Evolutionary conservation across 2,888 invertebrate species (phyloP), one percentile per base, ranked within the genome.

Genomic region (Cerastis rubricosa): DNA sequence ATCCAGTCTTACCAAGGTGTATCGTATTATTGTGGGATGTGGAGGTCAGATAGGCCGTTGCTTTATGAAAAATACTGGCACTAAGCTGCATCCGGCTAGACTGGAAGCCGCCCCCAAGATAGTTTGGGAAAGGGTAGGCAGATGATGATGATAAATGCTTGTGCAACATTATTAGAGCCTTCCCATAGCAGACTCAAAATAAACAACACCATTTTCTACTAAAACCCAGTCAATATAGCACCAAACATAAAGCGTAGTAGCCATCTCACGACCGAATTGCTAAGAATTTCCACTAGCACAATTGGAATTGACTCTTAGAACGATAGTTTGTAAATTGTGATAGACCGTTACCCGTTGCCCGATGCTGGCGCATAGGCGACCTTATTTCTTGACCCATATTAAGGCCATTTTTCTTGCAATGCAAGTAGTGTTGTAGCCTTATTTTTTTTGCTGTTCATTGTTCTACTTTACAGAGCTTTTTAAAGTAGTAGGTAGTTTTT

Each of bases 331-430:
- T 71, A 81, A 85, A 83, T 73, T 70, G 77, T 73, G n/a, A 85
- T 71, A 69, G 73, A 83, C 79, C 35, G 43, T 63, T 70, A 54
- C 57, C 40, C 67, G 70, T 54, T 82, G 63, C 78, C 59, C 70
- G 70, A 54, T 71, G 63, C 63, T 47, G 43, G 65, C 47, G 35
- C 49, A 67, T 45, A 54, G 22, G 49, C 64, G 86, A 85, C 84
- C 86, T 65, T 83, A 78, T 83, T 83, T 74, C 86, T 78, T 63
- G 79, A 83, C 83, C 83, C 61, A 78, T 69, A 74, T 81, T 71
- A 68, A 63, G 29, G 25, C 40, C 59, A 78, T 83, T 83, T 83
- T 85, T 85, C 76, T 78, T 78, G 25, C 49, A 57, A 68, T 69
- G 29, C 64, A 40, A 83, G 59, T 45, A 29, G 66, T 66, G 35